phyloP scores from a whole-genome alignment of 2,888 invertebrate species.

The Metalampra italica region DNA sequence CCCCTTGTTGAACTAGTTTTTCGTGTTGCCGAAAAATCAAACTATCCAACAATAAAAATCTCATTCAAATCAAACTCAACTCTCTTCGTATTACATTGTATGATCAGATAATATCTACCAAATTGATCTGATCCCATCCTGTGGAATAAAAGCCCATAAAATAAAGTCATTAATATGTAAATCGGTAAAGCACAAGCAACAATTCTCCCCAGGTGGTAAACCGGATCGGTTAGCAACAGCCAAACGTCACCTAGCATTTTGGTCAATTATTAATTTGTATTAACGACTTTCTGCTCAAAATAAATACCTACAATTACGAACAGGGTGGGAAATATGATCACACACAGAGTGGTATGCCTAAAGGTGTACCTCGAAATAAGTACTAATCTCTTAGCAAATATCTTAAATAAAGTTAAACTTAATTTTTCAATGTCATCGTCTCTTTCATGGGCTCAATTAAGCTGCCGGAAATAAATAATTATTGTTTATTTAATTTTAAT shows the following conservation, averaged over 20 bases:
- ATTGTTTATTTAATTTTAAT: neutral
- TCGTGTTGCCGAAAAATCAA: too few species aligned
- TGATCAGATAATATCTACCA: too few species aligned
- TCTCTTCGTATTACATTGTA: too few species aligned
- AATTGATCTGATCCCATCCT: neutral
- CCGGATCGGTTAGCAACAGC: conserved; percentile 70
- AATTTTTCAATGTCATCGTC: neutral
- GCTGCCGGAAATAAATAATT: neutral
- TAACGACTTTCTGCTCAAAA: conserved; percentile 37
- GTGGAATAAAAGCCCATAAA: conserved; percentile 43
- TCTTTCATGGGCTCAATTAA: neutral
- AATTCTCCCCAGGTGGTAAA: conserved; percentile 70
- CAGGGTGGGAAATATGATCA: neutral
- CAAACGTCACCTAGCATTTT: conserved; percentile 59
- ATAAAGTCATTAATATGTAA: conserved; percentile 66
- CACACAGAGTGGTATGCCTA: too few species aligned
- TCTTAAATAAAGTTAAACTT: too few species aligned
- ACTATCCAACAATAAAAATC: too few species aligned
- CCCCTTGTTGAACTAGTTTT: too few species aligned
- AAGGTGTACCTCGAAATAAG: too few species aligned
- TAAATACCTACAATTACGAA: conserved; percentile 9
- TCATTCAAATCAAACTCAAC: too few species aligned
- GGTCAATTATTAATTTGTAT: conserved; percentile 35
- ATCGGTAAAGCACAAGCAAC: conserved; percentile 44
- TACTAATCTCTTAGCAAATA: too few species aligned